Conservation (phyloP, 2,797 vertebrate genomes). For the Dermochelys coriacea region DNA sequence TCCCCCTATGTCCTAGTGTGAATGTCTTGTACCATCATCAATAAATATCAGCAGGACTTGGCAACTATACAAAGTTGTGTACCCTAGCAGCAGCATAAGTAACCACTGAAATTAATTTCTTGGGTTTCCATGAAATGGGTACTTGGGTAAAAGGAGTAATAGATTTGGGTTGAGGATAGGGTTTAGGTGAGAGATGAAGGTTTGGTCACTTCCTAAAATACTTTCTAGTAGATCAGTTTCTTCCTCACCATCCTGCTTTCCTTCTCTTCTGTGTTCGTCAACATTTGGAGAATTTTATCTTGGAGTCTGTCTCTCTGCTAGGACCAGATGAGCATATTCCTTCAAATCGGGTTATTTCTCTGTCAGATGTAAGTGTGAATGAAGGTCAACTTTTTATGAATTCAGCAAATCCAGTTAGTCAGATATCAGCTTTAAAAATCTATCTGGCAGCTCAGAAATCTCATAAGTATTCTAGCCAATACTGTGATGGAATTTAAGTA, state of each 20-base stretch:
- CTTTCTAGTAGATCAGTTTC: not conserved
- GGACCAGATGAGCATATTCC: not conserved
- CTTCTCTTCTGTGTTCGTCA: not conserved
- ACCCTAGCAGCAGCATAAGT: not conserved
- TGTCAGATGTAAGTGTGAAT: not conserved
- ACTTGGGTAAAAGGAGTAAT: not conserved
- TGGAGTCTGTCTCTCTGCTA: not conserved
- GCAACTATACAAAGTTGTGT: not conserved
- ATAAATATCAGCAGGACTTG: not conserved
- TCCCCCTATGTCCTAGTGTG: not conserved
- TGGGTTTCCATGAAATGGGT: not conserved
- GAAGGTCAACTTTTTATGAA: not conserved
- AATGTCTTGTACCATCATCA: not conserved
- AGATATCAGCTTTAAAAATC: not conserved
- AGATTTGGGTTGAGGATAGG: not conserved
- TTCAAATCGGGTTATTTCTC: not conserved
- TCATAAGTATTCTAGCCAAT: not conserved
- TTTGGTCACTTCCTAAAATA: not conserved
- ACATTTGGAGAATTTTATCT: not conserved
- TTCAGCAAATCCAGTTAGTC: not conserved
- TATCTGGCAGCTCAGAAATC: not conserved
- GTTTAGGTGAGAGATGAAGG: not conserved
- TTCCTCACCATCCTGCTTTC: not conserved
- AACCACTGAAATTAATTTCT: not conserved
- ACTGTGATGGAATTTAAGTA: not conserved